These are phyloP conservation scores for Tyrophagus putrescentiae DNA, from an alignment of 1,140 invertebrate species.

Conservation along the genomic window DNA sequence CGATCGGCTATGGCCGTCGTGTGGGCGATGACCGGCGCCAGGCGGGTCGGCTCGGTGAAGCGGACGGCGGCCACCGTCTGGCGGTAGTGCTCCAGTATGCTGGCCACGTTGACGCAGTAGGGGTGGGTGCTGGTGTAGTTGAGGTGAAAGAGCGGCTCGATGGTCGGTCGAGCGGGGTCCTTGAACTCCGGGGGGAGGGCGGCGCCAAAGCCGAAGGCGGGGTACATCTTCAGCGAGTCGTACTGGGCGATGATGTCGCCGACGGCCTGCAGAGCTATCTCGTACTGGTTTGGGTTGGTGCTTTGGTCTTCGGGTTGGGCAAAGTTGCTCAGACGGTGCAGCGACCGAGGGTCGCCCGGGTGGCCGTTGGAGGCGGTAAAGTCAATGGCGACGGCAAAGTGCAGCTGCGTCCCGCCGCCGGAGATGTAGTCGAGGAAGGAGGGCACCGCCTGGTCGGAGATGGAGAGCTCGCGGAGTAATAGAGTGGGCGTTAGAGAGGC, in stretches of 20 bases:
- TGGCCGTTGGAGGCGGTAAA: constrained; percentile 53
- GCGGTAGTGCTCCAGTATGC: constrained; percentile 33
- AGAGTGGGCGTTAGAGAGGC: not conserved
- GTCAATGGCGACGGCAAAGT: constrained; percentile 48
- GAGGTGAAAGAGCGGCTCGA: constrained; percentile 21
- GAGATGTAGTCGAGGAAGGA: constrained; percentile 21
- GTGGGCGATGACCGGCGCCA: constrained; percentile 48
- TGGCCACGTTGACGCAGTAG: constrained; percentile 33
- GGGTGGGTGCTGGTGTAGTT: constrained; percentile 23
- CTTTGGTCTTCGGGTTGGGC: too few species aligned
- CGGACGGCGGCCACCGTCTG: constrained; percentile 39
- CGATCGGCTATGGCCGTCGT: constrained; percentile 29
- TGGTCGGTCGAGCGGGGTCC: too few species aligned
- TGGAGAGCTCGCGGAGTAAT: not conserved
- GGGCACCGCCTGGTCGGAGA: not conserved
- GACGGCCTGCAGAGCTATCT: constrained; percentile 42
- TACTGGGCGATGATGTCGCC: constrained; percentile 51
- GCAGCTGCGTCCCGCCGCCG: constrained; percentile 37
- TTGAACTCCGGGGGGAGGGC: constrained; percentile 18
- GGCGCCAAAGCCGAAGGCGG: constrained; percentile 15
- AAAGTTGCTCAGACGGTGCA: constrained; percentile 38
- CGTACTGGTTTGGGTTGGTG: constrained; percentile 41
- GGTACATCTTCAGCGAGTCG: constrained; percentile 28
- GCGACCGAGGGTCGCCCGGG: constrained; percentile 39
- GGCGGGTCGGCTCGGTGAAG: constrained; percentile 50